Percentiles rank a stretch among this genome's conserved stretches.
Conservation (phyloP, 2,797 vertebrate genomes). For the Cynopterus sphinx region DNA sequence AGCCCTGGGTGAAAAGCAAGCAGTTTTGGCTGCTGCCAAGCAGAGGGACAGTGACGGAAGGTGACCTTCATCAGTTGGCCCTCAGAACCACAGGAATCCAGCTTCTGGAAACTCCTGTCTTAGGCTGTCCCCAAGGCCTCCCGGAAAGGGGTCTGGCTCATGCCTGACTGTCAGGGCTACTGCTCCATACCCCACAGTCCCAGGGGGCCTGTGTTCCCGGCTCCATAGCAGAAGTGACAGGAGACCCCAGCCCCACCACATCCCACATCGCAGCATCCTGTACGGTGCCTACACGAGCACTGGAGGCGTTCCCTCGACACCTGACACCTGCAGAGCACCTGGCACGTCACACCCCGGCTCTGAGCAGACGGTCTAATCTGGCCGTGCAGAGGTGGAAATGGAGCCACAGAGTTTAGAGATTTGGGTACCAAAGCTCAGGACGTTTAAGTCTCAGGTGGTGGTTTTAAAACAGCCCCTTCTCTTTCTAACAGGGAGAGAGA, state of each 20-base stretch:
- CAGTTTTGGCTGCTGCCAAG: not conserved
- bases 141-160: not conserved
- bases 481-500: not conserved
- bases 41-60: not conserved
- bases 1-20: not conserved
- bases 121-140: not conserved
- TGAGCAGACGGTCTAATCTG: rapidly evolving
- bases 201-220: rapidly evolving
- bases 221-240: rapidly evolving
- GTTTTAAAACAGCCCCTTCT: not conserved
- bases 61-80: not conserved
- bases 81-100: not conserved
- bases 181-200: rapidly evolving
- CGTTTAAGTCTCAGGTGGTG: not conserved
- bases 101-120: not conserved
- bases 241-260: not conserved
- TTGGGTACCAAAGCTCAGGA: not conserved
- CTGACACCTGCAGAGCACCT: not conserved
- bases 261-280: too few relatives aligned
- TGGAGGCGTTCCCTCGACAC: rapidly evolving
- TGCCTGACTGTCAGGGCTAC: not conserved
- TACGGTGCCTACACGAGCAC: not conserved
- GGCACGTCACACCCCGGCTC: rapidly evolving
- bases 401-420: not conserved
- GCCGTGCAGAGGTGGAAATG: not conserved